Evolutionary conservation across 2,888 invertebrate genomes (phyloP).

Genomic region (Calephelis perditalis): DNA sequence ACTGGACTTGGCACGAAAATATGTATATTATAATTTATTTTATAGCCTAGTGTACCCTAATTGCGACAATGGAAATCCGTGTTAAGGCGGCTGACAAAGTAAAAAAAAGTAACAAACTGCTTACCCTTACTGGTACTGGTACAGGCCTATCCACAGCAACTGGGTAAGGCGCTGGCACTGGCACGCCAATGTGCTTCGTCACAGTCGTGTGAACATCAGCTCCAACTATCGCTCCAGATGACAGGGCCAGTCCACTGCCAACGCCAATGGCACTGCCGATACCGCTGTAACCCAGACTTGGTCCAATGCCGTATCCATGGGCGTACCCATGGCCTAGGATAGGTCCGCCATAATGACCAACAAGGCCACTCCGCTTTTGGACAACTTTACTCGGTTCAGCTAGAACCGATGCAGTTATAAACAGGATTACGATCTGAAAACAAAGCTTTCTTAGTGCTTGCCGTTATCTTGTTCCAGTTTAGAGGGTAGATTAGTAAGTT

Average conservation of each 20-base stretch:
- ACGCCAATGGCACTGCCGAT: conserved; percentile 31
- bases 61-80: no score
- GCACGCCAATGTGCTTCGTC: conserved; percentile 69
- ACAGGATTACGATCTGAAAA: conserved; percentile 56
- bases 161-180: conserved; percentile 68
- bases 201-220: conserved; percentile 71
- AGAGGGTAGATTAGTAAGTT: no score
- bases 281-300: conserved; percentile 32
- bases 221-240: conserved; percentile 45
- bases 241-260: conserved; percentile 30
- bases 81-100: no score
- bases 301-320: conserved; percentile 31
- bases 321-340: conserved; percentile 35
- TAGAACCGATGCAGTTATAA: conserved; percentile 56
- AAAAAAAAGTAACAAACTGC: conserved; percentile 8
- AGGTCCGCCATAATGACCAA: conserved; percentile 54
- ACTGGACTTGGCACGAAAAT: no score
- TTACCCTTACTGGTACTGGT: conserved; percentile 64
- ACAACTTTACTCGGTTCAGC: conserved; percentile 66
- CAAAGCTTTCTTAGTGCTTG: no score
- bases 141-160: conserved; percentile 68
- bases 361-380: conserved; percentile 63
- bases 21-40: no score
- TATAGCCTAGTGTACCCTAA: no score
- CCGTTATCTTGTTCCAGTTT: no score